Base-by-base conservation (phyloP, 1,140 invertebrate genomes). In the Eriocheir sinensis region DNA sequence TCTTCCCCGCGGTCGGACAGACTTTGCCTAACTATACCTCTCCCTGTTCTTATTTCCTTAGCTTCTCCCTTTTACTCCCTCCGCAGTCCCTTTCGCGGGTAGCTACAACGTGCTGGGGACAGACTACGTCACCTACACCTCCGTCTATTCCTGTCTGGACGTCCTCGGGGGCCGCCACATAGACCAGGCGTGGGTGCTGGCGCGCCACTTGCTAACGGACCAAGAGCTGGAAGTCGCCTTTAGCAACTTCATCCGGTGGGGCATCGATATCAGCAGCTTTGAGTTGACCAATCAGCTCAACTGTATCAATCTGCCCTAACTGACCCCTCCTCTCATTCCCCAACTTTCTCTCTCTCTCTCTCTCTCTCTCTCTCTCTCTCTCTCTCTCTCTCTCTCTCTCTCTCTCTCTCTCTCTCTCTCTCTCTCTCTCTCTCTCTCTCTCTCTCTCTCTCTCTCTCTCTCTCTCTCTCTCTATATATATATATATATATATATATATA, bases 71-170 rank as follows among this genome's bases (percentile, higher is more conserved):
- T 27, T 80, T 30, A 9, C n/a, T 53, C 83, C 88, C 36, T 34
- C 40, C 34, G 48, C 88, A 94, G 93, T 94, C 4, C 93, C 93
- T 27, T 38, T 94, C 27, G 88, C 36, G 8, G 93, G 93, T 15
- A 40, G 34, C 60, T 94, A 91, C 41, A 72, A 91, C 72, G 93
- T 94, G 9, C 38, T 94, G 79, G 93, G 79, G 9, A 94, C 93
- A 17, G 93, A 91, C 88, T 91, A 91, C 38, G 41, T n/a, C 0
- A 48, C 40, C 88, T 94, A 48, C 93, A 9, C 93, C 3, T 21
- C 93, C 0, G 88, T 91, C 0, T 90, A 83, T 30, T 91, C 88
- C 72, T 94, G 93, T 30, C 36, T 32, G 15, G 15, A 83, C n/a
- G 4, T 94, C 30, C n/a, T 89, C 12, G 60, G 53, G 32, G 1